Percentiles rank a stretch among this genome's conserved stretches.
phyloP scores from a whole-genome alignment of 2,888 invertebrate genomes.

The Dasysyrphus tricinctus region DNA sequence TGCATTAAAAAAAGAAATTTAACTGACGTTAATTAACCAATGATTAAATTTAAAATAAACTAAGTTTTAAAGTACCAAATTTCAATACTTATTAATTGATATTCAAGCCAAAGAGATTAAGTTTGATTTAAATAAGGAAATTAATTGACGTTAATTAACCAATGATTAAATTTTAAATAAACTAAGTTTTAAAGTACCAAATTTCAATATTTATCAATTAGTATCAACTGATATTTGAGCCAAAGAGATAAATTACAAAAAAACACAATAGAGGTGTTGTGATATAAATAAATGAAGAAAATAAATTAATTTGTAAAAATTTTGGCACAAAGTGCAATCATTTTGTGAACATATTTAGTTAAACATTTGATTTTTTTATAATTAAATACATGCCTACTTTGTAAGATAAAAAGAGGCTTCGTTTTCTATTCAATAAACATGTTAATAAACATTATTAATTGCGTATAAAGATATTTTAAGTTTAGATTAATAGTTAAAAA shows the following conservation, averaged over 20 bases:
- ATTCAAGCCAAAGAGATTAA: not conserved
- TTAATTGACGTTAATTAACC: not conserved
- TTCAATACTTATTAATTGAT: too few relatives aligned
- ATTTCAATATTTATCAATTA: too few relatives aligned
- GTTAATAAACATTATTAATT: not conserved
- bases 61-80: too few relatives aligned
- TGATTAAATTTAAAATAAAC: too few relatives aligned
- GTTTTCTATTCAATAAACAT: not conserved
- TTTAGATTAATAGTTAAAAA: not conserved
- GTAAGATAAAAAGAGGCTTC: not conserved
- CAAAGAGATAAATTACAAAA: too few relatives aligned
- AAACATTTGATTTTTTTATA: not conserved
- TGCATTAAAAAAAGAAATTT: not conserved
- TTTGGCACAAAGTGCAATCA: not conserved
- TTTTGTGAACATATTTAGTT: not conserved
- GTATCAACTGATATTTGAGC: too few relatives aligned
- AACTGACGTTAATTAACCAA: not conserved
- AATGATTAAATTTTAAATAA: too few relatives aligned
- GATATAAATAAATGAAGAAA: not conserved
- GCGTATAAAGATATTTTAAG: not conserved
- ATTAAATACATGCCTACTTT: not conserved
- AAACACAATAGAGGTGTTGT: not conserved
- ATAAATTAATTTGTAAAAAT: not conserved
- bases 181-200: too few relatives aligned
- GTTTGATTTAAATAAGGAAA: not conserved